These are phyloP conservation scores for Dicyrtomina minuta DNA, from an alignment of 2,888 invertebrate species.

Conservation along the genomic window DNA sequence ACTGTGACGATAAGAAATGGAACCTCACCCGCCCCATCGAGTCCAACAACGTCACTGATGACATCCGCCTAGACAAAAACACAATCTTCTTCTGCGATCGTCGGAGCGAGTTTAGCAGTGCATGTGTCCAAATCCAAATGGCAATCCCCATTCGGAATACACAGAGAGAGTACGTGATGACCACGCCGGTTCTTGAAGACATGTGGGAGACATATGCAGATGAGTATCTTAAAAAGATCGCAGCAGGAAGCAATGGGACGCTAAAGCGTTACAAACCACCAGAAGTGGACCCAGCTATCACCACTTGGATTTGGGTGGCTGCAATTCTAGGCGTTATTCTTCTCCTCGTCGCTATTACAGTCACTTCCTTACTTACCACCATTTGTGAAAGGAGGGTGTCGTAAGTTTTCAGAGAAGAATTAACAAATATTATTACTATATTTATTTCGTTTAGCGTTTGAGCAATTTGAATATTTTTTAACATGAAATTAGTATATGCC, in stretches of 20 bases:
- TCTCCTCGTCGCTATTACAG: neutral
- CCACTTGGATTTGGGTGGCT: constrained; percentile 27
- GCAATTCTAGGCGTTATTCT: constrained; percentile 17
- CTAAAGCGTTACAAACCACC: neutral
- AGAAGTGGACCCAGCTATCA: neutral
- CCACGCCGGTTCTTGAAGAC: neutral
- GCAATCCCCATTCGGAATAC: constrained; percentile 18
- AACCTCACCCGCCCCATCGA: neutral
- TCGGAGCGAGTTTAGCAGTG: neutral
- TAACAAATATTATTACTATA: too few relatives aligned
- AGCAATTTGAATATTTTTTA: too few relatives aligned
- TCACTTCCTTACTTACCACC: too few relatives aligned
- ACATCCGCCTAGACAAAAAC: constrained; percentile 17
- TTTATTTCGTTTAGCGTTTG: too few relatives aligned
- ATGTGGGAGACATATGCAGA: constrained; percentile 10
- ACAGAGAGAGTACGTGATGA: neutral
- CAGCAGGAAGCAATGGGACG: neutral
- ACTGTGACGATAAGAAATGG: neutral
- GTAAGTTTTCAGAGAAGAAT: too few relatives aligned
- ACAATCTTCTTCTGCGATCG: constrained; percentile 24
- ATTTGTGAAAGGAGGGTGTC: too few relatives aligned
- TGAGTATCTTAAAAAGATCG: neutral
- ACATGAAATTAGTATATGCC: too few relatives aligned
- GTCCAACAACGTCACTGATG: neutral
- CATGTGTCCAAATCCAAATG: constrained; percentile 17